Evolutionary conservation across 2,888 invertebrate genomes (phyloP), one percentile per base, ranked within the genome.

Genomic region (Monoplex corrugatus): DNA sequence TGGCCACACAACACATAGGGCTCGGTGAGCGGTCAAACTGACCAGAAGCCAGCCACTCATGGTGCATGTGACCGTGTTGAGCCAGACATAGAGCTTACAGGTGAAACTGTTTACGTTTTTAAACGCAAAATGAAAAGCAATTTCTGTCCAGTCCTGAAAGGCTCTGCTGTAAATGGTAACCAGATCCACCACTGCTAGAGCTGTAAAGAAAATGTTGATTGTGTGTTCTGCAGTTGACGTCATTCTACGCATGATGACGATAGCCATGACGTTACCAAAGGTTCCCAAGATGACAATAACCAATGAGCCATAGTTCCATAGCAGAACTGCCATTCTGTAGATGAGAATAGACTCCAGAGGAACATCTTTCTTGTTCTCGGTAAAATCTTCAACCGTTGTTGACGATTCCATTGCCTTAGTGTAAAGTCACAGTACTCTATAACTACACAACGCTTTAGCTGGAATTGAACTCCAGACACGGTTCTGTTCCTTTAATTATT

Each of bases 191-290:
- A 83, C 13, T 8, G 82, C 82, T 28, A n/a, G n/a, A 2, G 13
- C 82, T 13, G 23, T 44, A 16, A 83, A 32, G 82, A 32, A 83
- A 0, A 45, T 1, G 45, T 45, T 32, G n/a, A 83, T 43, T 1
- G 32, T 32, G 82, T 32, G 32, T 0, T 45, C 23, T 16, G 16
- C 32, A 2, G 82, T n/a, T n/a, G n/a, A 44, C 32, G 5, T 44
- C 82, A 45, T 44, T 2, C 23, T 28, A 3, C 40, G 40, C 44
- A 44, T 45, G 82, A 45, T 83, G 82, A 45, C 32, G 82, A 83
- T n/a, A 32, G 45, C 32, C 45, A 45, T 83, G 82, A 45, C 28
- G 82, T 83, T 83, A 23, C 82, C 82, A 32, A 83, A 83, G 0
- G 45, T 44, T 0, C 82, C 82, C 32, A 83, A 8, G n/a, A 45